These are phyloP conservation scores for Meiosimyza decipiens DNA, from an alignment of 2,888 invertebrate genomes.

Conservation along the genomic window DNA sequence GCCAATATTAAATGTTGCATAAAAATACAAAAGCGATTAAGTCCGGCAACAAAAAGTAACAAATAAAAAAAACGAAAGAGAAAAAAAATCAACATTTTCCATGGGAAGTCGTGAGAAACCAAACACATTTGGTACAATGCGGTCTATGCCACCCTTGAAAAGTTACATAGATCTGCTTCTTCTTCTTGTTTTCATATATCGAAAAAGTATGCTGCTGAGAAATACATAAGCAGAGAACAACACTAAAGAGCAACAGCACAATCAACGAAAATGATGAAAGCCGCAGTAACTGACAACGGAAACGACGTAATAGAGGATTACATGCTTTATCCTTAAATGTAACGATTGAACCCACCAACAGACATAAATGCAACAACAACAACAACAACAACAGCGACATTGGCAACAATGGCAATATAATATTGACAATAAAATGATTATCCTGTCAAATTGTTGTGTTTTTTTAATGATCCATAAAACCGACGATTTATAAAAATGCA, in stretches of 20 bases:
- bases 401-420: constrained; percentile 37
- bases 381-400: constrained; percentile 40
- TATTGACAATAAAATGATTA: constrained; percentile 62
- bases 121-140: constrained; percentile 55
- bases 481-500: constrained; percentile 27
- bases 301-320: constrained; percentile 62
- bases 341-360: constrained; percentile 35
- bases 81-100: constrained; percentile 18
- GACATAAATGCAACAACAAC: constrained; percentile 32
- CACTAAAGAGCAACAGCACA: background rate
- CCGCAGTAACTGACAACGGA: constrained; percentile 51
- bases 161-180: background rate
- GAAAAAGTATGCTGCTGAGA: background rate
- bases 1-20: constrained; percentile 66
- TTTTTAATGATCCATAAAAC: constrained; percentile 45
- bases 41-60: constrained; percentile 41
- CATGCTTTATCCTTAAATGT: constrained; percentile 59
- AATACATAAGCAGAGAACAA: background rate
- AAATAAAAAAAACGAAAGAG: constrained; percentile 3
- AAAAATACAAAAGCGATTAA: constrained; percentile 62
- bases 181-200: background rate
- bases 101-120: constrained; percentile 55
- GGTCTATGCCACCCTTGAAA: constrained; percentile 14
- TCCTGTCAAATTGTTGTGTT: constrained; percentile 46
- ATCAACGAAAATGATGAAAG: constrained; percentile 43